phyloP scores from a whole-genome alignment of 2,797 vertebrate genomes.

The Lacerta agilis region DNA sequence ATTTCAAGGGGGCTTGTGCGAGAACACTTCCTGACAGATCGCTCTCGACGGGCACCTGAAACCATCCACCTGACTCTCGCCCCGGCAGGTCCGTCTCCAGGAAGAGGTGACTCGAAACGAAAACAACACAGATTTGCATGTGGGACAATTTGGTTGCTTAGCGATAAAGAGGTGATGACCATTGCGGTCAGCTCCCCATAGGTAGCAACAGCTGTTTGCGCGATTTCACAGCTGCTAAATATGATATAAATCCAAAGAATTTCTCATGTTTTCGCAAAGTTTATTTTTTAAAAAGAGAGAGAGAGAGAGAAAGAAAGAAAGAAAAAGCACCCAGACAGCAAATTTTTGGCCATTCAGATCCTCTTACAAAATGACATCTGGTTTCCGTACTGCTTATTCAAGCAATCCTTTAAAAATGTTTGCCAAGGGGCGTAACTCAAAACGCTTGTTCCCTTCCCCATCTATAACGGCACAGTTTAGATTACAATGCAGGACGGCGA shows the following conservation, averaged over 20 bases:
- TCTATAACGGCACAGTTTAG: slow-evolving; percentile 82
- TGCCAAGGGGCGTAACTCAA: slow-evolving; percentile 86
- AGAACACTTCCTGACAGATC: not conserved
- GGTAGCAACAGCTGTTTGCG: slow-evolving; percentile 87
- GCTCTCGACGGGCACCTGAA: too few species aligned
- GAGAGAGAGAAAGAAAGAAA: slow-evolving; percentile 62
- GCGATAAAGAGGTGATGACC: slow-evolving; percentile 80
- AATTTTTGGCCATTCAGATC: slow-evolving; percentile 86
- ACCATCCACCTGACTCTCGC: not conserved
- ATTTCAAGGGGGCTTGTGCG: not conserved
- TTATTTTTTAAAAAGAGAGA: slow-evolving; percentile 64
- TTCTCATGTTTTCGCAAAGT: slow-evolving; percentile 85
- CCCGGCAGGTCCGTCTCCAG: not conserved
- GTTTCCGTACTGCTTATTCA: slow-evolving; percentile 86
- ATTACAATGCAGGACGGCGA: slow-evolving; percentile 78
- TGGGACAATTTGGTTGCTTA: slow-evolving; percentile 77
- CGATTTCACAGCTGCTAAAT: slow-evolving; percentile 87
- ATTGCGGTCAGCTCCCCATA: slow-evolving; percentile 79
- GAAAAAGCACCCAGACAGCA: slow-evolving; percentile 84
- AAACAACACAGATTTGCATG: slow-evolving; percentile 78
- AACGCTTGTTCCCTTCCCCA: slow-evolving; percentile 77
- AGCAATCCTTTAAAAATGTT: slow-evolving; percentile 84
- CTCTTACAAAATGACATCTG: slow-evolving; percentile 88
- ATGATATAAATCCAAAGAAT: slow-evolving; percentile 90
- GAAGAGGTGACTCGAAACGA: slow-evolving; percentile 73